Conservation (phyloP, 2,797 vertebrate species). For the Arrhamphus sclerolepis region DNA sequence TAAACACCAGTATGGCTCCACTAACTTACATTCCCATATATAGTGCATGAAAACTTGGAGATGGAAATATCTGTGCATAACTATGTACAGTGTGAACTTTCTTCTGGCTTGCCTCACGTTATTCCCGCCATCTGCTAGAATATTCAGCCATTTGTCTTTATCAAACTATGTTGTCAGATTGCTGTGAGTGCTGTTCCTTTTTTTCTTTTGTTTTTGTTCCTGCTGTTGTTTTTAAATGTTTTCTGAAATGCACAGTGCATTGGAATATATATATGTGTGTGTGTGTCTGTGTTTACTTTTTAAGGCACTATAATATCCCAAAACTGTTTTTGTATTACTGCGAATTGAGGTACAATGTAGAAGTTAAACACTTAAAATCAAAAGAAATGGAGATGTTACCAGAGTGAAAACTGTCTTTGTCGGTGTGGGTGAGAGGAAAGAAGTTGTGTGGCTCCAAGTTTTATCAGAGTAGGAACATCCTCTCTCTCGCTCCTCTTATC, state of each 20-base stretch:
- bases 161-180: not conserved
- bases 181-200: not conserved
- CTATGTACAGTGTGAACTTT: not conserved
- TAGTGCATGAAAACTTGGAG: too few species aligned
- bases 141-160: not conserved
- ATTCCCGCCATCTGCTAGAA: not conserved
- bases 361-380: not conserved
- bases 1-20: too few species aligned
- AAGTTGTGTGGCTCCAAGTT: slow-evolving; percentile 12
- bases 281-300: too few species aligned
- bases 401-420: too few species aligned
- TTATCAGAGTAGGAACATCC: slow-evolving; percentile 52
- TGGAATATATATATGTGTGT: too few species aligned
- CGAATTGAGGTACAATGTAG: not conserved
- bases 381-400: not conserved
- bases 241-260: too few species aligned
- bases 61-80: too few species aligned
- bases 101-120: not conserved
- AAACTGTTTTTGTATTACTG: not conserved
- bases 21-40: too few species aligned
- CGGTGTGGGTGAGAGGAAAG: slow-evolving; percentile 13
- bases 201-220: not conserved
- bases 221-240: not conserved
- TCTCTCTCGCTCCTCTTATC: slow-evolving; percentile 39
- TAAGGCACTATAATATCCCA: not conserved